Conservation (phyloP, 1,140 invertebrate genomes). For the Pseudoatta argentina region DNA sequence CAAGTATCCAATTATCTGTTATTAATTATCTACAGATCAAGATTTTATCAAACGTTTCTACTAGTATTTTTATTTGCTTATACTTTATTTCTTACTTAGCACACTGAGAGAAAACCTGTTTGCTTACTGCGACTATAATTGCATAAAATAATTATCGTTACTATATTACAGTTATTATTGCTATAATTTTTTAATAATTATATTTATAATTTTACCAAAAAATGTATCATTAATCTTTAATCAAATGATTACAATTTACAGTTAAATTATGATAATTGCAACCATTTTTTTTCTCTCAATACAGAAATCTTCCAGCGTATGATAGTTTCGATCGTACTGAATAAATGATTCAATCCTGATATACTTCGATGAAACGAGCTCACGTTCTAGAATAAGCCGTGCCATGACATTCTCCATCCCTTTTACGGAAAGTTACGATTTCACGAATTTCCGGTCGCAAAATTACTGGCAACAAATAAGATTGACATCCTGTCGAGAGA, state of each 20-base stretch:
- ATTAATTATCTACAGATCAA: neutral
- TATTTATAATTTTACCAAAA: too few relatives aligned
- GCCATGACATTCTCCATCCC: neutral
- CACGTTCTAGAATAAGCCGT: neutral
- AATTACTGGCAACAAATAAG: neutral
- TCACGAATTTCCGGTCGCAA: slow-evolving; percentile 40
- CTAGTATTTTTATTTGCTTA: neutral
- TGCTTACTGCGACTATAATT: too few relatives aligned
- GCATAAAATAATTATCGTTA: too few relatives aligned
- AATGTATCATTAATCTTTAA: too few relatives aligned
- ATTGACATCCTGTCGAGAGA: slow-evolving; percentile 42
- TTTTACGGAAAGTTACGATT: slow-evolving; percentile 38
- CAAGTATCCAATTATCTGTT: neutral
- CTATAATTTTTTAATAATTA: too few relatives aligned
- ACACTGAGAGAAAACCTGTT: too few relatives aligned
- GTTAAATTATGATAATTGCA: too few relatives aligned
- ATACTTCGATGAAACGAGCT: neutral
- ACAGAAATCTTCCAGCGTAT: neutral
- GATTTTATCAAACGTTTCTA: neutral
- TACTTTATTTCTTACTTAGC: neutral
- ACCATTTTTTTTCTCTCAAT: too few relatives aligned
- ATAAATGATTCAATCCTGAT: neutral
- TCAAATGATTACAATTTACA: too few relatives aligned
- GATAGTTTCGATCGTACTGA: neutral
- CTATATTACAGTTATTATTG: too few relatives aligned